A percentile compares a stretch with the other conserved stretches of the same genome.
Conservation (phyloP, 2,888 invertebrate species). For the Hypomecis atomaria region DNA sequence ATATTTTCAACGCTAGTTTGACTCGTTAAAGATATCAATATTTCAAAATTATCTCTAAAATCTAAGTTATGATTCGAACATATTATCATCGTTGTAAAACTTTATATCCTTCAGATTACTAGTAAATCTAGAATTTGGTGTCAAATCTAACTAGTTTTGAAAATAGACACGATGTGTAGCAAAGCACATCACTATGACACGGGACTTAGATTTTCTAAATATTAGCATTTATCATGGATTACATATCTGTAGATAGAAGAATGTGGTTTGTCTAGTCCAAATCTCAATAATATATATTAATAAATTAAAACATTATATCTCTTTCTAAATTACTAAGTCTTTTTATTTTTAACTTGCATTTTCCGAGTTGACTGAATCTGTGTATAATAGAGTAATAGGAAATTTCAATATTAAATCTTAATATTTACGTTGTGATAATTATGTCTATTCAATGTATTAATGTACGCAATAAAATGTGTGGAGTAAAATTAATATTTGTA, state of each 20-base stretch:
- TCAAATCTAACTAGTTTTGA: conserved; percentile 62
- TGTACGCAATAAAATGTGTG: conserved; percentile 43
- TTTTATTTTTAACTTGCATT: conserved; percentile 68
- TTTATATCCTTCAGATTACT: neutral
- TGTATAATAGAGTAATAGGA: conserved; percentile 68
- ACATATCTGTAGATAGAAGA: conserved; percentile 84
- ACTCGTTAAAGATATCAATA: conserved; percentile 7
- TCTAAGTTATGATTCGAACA: neutral
- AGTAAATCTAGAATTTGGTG: neutral
- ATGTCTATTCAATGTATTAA: conserved; percentile 66
- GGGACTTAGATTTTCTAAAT: conserved; percentile 78
- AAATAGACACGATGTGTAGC: conserved; percentile 70
- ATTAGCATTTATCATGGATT: conserved; percentile 83
- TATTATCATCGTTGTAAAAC: conserved; percentile 6
- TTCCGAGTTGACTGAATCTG: conserved; percentile 79
- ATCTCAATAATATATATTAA: conserved; percentile 70
- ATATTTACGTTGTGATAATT: conserved; percentile 43
- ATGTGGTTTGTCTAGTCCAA: conserved; percentile 84
- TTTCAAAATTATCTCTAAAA: conserved; percentile 3
- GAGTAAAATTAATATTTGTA: conserved; percentile 43
- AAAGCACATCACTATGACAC: conserved; percentile 74
- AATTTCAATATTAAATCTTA: conserved; percentile 49
- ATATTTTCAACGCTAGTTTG: conserved; percentile 68
- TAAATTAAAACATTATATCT: conserved; percentile 71
- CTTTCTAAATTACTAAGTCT: conserved; percentile 65